Evolutionary conservation across 64 coral and sea anemone species (phyloP).

Genomic region (Stichodactyla helianthus): DNA sequence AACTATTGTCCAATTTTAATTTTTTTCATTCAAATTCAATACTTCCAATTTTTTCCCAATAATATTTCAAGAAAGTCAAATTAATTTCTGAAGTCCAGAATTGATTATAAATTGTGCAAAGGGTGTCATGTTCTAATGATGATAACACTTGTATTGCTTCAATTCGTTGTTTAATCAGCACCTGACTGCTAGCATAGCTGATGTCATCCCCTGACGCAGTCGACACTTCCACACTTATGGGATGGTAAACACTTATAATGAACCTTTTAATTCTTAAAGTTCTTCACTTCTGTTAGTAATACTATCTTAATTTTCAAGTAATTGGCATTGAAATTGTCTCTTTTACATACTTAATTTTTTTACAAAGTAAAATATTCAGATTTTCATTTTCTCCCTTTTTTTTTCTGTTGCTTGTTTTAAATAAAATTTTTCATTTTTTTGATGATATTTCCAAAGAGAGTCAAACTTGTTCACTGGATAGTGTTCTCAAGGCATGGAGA

Average conservation of each 20-base stretch:
- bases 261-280: background rate
- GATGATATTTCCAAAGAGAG: background rate
- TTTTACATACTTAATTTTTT: background rate
- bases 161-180: slow-evolving; percentile 10
- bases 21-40: background rate
- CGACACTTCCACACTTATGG: slow-evolving; percentile 2
- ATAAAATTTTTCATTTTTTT: background rate
- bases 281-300: background rate
- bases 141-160: slow-evolving; percentile 1
- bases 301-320: background rate
- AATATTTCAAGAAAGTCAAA: background rate
- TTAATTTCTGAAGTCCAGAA: background rate
- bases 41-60: background rate
- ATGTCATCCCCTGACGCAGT: slow-evolving; percentile 12
- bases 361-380: background rate
- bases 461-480: background rate
- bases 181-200: background rate
- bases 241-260: background rate
- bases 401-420: background rate
- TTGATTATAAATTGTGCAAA: background rate
- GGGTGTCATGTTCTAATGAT: background rate
- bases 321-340: background rate
- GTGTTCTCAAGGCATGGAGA: background rate
- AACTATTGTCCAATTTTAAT: background rate
- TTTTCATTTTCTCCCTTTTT: background rate